Base-by-base conservation (phyloP, 1,140 invertebrate genomes). In the Drosophila repleta region DNA sequence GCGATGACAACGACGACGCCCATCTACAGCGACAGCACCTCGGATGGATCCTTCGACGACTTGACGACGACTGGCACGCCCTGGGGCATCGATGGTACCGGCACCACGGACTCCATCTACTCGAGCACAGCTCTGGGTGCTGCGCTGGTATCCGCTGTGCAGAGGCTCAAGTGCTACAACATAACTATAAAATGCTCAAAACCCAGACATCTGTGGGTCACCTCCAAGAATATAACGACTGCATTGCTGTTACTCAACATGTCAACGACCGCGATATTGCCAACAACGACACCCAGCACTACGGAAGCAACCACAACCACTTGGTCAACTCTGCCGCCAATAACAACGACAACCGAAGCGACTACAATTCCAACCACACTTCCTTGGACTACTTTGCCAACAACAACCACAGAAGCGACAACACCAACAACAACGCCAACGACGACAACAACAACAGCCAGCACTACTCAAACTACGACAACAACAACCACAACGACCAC, bases 171-270 rank as follows among this genome's bases (percentile, higher is more conserved):
- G 62, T 91, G 89, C 64, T 89, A 82, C 11, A 89, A 89, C 45
- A 76, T 89, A 21, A 84, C 80, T 26, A 52, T 91, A 11, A 91
- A 91, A 76, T 92, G 91, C 83, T 82, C 88, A 85, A 90, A 78
- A 61, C 77, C 65, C 35, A 57, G 51, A 35, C 74, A 72, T 17
- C 70, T 75, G 45, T 53, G 72, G 11, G 58, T 79, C 43, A 85
- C 20, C 21, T 48, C 62, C 7, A 90, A 66, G 41, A 62, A 77
- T 43, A 68, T 85, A 46, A 67, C 89, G 45, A 89, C 81, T 29
- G 79, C 89, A 2, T 41, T 90, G 37, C 48, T 90, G 76, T 61
- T 90, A 41, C 84, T 79, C 52, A 92, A 79, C 68, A 49, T 85
- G 66, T 92, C 79, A n/a, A 90, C 90, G 8, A 69, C 80, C 4